These are phyloP conservation scores for Hirtodrosophila alboralis DNA, from an alignment of 2,888 invertebrate genomes.

Conservation along the genomic window DNA sequence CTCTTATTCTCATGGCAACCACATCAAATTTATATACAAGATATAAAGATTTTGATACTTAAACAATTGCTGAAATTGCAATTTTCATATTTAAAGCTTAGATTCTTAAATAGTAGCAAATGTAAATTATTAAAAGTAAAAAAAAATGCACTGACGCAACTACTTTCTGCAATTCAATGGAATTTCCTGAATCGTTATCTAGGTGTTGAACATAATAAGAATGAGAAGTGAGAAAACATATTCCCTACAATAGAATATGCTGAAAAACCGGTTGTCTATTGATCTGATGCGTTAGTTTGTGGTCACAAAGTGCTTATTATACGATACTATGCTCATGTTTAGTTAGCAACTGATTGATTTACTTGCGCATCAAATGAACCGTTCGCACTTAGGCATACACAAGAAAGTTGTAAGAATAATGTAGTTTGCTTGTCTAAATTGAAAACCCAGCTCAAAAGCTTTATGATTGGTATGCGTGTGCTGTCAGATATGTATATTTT, in stretches of 20 bases:
- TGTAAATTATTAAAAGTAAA: slow-evolving; percentile 26
- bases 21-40: slow-evolving; percentile 3
- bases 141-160: slow-evolving; percentile 34
- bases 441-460: slow-evolving; percentile 11
- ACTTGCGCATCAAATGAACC: slow-evolving; percentile 13
- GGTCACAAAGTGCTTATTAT: slow-evolving; percentile 20
- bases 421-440: slow-evolving; percentile 9
- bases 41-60: slow-evolving; percentile 14
- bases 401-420: slow-evolving; percentile 7
- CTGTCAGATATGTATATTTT: slow-evolving; percentile 11
- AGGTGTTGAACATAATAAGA: not conserved
- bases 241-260: slow-evolving; percentile 2
- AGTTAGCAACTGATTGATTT: slow-evolving; percentile 43
- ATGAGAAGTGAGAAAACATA: slow-evolving; percentile 2
- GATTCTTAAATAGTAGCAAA: slow-evolving; percentile 15
- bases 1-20: slow-evolving; percentile 12
- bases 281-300: slow-evolving; percentile 15
- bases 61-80: slow-evolving; percentile 23
- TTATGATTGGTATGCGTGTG: slow-evolving; percentile 32
- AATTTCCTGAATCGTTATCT: slow-evolving; percentile 22
- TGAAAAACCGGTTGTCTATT: slow-evolving; percentile 34
- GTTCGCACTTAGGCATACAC: slow-evolving; percentile 23
- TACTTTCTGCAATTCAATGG: slow-evolving; percentile 20
- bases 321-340: slow-evolving; percentile 43
- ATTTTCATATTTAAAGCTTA: slow-evolving; percentile 17